Conservation (phyloP, 2,113 vertebrate species). For the Apodemus sylvaticus region DNA sequence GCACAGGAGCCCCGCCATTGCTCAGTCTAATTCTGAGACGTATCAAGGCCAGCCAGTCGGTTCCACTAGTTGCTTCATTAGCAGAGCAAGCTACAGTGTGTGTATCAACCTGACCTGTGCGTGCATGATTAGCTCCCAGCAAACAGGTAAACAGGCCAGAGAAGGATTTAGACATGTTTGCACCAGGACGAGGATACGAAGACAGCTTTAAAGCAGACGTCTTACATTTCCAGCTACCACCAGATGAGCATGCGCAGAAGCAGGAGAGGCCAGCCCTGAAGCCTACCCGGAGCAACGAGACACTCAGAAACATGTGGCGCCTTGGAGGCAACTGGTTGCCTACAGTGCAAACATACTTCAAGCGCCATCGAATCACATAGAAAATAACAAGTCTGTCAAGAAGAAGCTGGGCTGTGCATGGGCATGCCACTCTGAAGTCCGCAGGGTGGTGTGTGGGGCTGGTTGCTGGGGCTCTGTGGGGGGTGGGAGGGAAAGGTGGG, state of each 20-base stretch:
- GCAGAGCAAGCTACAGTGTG: neutral
- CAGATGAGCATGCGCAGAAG: neutral
- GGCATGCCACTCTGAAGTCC: neutral
- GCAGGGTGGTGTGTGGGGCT: rapidly evolving
- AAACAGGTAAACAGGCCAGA: neutral
- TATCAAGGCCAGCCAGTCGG: neutral
- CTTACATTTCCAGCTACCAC: neutral
- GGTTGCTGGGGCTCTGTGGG: neutral
- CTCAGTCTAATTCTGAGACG: neutral
- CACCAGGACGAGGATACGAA: neutral
- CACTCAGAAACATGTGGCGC: neutral
- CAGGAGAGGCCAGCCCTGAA: rapidly evolving
- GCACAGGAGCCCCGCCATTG: neutral
- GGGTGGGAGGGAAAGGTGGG: neutral
- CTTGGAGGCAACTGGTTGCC: neutral
- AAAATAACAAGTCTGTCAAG: neutral
- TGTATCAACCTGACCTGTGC: neutral
- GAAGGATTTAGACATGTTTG: neutral
- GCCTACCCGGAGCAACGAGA: no score
- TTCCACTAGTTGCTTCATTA: neutral
- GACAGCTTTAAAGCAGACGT: neutral
- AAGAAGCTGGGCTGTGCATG: neutral
- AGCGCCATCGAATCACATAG: neutral
- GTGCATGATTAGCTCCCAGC: neutral
- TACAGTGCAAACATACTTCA: neutral